Percentiles rank a stretch among this genome's conserved stretches.
These are phyloP conservation scores for Notechis scutatus DNA, from an alignment of 2,113 vertebrate genomes.

Conservation along the genomic window DNA sequence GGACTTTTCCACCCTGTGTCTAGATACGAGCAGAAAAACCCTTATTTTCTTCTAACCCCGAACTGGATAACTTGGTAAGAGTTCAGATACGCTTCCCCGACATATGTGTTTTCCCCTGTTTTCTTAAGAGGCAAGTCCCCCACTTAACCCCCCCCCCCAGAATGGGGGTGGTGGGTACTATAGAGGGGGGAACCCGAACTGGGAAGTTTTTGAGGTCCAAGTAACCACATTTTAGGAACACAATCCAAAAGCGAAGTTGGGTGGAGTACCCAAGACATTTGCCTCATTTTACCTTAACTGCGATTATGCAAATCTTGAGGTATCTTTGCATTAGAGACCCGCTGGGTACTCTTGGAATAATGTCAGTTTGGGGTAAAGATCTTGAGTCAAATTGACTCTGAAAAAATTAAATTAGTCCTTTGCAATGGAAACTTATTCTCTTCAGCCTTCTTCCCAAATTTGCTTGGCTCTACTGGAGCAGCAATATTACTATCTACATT, in stretches of 20 bases:
- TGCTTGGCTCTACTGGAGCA: background rate
- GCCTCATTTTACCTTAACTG: slow-evolving; percentile 68
- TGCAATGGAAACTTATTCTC: background rate
- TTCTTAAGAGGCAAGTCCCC: slow-evolving; percentile 12
- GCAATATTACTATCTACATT: slow-evolving; percentile 15
- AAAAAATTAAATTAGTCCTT: background rate
- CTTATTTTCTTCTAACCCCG: slow-evolving; percentile 98
- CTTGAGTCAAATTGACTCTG: background rate
- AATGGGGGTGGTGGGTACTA: background rate
- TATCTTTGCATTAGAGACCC: slow-evolving; percentile 46
- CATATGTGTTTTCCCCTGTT: background rate
- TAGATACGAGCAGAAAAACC: slow-evolving; percentile 99
- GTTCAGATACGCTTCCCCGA: slow-evolving; percentile 35
- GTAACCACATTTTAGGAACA: slow-evolving; percentile 25
- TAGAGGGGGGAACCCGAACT: background rate
- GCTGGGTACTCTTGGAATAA: slow-evolving; percentile 1
- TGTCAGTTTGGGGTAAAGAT: slow-evolving; percentile 24
- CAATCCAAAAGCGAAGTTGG: slow-evolving; percentile 59
- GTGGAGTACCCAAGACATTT: slow-evolving; percentile 57
- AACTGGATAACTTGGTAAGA: slow-evolving; percentile 99
- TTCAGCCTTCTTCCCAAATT: background rate
- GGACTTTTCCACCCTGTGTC: slow-evolving; percentile 60
- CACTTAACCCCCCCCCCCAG: accelerated
- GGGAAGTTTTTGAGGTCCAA: slow-evolving; percentile 25
- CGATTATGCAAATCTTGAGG: slow-evolving; percentile 46